Conservation (phyloP, 35 echinoderm and acorn worm species). For the Holothuria glaberrima region DNA sequence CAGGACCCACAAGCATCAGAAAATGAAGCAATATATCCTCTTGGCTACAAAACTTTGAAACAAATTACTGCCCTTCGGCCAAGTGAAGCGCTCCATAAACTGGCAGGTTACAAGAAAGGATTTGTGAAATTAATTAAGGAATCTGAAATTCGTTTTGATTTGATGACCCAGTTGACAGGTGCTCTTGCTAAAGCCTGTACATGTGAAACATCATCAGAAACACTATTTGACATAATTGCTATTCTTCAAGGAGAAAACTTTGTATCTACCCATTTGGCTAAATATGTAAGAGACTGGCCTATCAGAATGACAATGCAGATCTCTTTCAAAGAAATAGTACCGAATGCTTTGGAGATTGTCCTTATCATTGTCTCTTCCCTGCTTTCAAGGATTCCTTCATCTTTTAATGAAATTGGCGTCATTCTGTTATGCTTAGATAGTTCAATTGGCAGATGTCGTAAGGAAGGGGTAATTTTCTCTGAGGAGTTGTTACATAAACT, state of each 20-base stretch:
- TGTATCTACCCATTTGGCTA: slow-evolving; percentile 47
- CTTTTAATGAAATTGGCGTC: slow-evolving; percentile 48
- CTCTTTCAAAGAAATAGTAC: slow-evolving; percentile 30
- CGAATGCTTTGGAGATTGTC: slow-evolving; percentile 25
- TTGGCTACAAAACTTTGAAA: slow-evolving; percentile 66
- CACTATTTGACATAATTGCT: slow-evolving; percentile 33
- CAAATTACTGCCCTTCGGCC: slow-evolving; percentile 40
- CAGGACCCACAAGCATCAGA: not conserved
- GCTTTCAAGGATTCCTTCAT: slow-evolving; percentile 57
- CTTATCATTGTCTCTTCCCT: not conserved
- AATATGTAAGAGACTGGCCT: slow-evolving; percentile 29
- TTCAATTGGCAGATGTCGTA: not conserved
- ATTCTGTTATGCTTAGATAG: slow-evolving; percentile 53
- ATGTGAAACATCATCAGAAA: slow-evolving; percentile 52
- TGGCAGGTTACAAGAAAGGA: slow-evolving; percentile 49
- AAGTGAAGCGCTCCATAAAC: slow-evolving; percentile 40
- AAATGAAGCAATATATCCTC: not conserved
- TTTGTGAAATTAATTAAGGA: slow-evolving; percentile 73
- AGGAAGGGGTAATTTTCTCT: slow-evolving; percentile 4
- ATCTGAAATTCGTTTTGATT: slow-evolving; percentile 69
- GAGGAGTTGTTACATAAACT: slow-evolving; percentile 3
- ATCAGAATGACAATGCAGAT: not conserved
- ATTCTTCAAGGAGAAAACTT: slow-evolving; percentile 60
- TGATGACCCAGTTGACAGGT: slow-evolving; percentile 61
- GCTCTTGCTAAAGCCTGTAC: slow-evolving; percentile 59